Base-by-base conservation (phyloP, 2,113 vertebrate genomes). In the Hippocampus zosterae region DNA sequence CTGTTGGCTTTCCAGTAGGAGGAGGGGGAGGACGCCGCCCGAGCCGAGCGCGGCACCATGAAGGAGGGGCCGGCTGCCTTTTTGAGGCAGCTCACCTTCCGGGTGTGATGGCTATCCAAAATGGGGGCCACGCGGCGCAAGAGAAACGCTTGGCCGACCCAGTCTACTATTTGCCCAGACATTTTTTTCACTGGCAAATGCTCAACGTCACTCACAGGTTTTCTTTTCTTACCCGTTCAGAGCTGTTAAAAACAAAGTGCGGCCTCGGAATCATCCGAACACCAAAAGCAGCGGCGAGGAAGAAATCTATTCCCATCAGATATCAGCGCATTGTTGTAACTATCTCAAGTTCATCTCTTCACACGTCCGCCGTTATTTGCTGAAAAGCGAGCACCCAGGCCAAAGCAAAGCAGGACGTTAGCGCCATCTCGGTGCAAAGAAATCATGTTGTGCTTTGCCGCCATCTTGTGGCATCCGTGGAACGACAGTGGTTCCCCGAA, bases 1-100 rank as follows among this genome's bases (percentile, higher is more conserved):
- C 92, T 98, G 69, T 91, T 99, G 91, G 94, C 95, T 61, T 98
- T 98, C 87, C 94, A 94, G 90, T 98, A 96, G 88, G 65, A 56
- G 50, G 9, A 15, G 5, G 33, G 1, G 33, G 33, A 37, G 33
- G 33, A 37, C 33, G 33, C 33, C 33, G 33, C 27, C 56, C 29
- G 5, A 33, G 29, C 29, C 29, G 29, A 33, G 29, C 29, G 29
- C 19, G 57, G 29, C 19, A 1, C 62, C 48, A 61, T 16, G 12
- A 57, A 29, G 67, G 37, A 3, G 42, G 42, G 33, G 59, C 62
- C 50, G 59, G 71, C 76, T 25, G 60, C 5, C 50, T 59, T 68
- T 66, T 65, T 44, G 27, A 63, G 52, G 18, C 29, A 63, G 64
- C 50, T 6, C 42, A 65, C 52, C 68, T 57, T 37, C 60, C 78